Evolutionary conservation across 2,888 invertebrate species (phyloP).

Genomic region (Lepidochrysops patricia): DNA sequence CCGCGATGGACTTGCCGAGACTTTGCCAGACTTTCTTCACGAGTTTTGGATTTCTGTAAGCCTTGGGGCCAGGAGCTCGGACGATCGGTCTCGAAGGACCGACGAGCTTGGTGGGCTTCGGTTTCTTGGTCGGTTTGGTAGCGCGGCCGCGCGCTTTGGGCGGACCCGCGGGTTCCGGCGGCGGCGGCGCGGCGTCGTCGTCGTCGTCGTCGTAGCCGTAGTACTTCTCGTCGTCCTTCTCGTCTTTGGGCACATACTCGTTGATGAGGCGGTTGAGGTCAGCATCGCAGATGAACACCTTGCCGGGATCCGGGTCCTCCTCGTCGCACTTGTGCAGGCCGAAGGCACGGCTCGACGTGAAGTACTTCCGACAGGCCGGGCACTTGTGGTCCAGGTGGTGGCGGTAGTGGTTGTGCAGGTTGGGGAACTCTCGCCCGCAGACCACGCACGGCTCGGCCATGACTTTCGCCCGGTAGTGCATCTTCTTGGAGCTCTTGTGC

Average conservation of each 20-base stretch:
- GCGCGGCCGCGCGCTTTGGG: conserved; percentile 15
- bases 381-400: conserved; percentile 75
- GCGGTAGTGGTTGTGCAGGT: conserved; percentile 76
- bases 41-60: conserved; percentile 17
- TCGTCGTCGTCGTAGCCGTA: conserved; percentile 53
- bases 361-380: conserved; percentile 59
- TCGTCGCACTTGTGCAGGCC: conserved; percentile 49
- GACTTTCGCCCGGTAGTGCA: conserved; percentile 56
- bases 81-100: conserved; percentile 11
- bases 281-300: conserved; percentile 53
- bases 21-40: not conserved
- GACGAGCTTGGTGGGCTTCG: conserved; percentile 21
- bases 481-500: conserved; percentile 53
- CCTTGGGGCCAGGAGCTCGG: not conserved
- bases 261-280: conserved; percentile 48
- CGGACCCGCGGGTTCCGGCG: not conserved
- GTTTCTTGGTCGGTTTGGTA: conserved; percentile 36
- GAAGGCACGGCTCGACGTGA: conserved; percentile 51
- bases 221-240: conserved; percentile 58
- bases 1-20: not conserved
- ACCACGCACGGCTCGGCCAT: conserved; percentile 74
- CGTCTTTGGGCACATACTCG: conserved; percentile 52
- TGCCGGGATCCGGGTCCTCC: conserved; percentile 49
- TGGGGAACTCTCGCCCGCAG: conserved; percentile 74
- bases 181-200: conserved; percentile 28